These are phyloP conservation scores for Limnephilus auricula DNA, from an alignment of 2,888 invertebrate genomes.

Conservation along the genomic window DNA sequence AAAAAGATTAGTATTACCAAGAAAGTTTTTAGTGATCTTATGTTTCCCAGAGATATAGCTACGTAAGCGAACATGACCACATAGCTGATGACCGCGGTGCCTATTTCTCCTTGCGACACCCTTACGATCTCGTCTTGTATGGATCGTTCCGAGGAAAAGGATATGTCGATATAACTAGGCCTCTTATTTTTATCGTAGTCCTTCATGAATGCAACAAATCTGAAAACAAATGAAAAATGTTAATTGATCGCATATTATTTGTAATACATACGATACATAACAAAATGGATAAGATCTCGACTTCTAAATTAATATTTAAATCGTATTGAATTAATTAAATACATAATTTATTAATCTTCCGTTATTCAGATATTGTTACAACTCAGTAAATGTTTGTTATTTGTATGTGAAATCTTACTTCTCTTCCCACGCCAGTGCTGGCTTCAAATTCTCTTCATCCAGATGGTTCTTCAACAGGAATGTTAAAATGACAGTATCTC, in stretches of 20 bases:
- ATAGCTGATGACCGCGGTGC: conserved; percentile 93
- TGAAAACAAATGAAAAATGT: conserved; percentile 66
- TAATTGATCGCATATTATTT: not conserved
- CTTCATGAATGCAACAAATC: conserved; percentile 83
- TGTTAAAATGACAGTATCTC: conserved; percentile 83
- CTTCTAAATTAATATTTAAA: too few species aligned
- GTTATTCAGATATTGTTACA: too few species aligned
- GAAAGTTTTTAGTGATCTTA: conserved; percentile 78
- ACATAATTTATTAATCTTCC: too few species aligned
- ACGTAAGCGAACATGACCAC: conserved; percentile 96
- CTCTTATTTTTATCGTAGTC: conserved; percentile 76
- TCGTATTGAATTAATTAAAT: too few species aligned
- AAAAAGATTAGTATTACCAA: conserved; percentile 49
- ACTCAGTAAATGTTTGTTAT: not conserved
- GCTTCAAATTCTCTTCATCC: conserved; percentile 77
- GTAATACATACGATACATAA: too few species aligned
- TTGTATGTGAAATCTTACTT: conserved; percentile 70
- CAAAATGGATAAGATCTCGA: too few species aligned
- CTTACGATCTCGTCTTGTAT: conserved; percentile 94
- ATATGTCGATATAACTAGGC: conserved; percentile 82
- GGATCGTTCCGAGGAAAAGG: conserved; percentile 89
- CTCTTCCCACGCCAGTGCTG: conserved; percentile 86
- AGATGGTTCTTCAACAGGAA: conserved; percentile 86
- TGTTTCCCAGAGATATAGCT: conserved; percentile 89
- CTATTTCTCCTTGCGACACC: conserved; percentile 90